These are phyloP conservation scores for Colostygia pectinataria DNA, from an alignment of 2,888 invertebrate genomes.

Conservation along the genomic window DNA sequence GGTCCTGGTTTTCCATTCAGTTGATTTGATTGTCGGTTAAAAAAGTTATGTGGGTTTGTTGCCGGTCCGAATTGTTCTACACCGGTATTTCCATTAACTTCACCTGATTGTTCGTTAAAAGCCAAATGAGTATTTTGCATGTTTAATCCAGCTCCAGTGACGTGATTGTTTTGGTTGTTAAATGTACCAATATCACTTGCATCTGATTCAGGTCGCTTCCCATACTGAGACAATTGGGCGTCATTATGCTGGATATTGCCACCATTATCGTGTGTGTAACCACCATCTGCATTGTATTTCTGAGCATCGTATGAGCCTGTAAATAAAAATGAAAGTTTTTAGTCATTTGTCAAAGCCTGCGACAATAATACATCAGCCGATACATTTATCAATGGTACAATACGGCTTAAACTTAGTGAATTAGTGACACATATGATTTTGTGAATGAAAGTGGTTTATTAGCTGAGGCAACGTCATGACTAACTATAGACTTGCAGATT, in stretches of 20 bases:
- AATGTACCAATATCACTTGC: constrained; percentile 50
- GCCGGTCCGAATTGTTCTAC: constrained; percentile 1
- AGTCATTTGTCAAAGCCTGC: constrained; percentile 65
- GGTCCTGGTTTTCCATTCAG: not conserved
- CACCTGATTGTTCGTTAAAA: constrained; percentile 11
- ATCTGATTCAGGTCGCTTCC: constrained; percentile 49
- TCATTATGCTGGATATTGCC: constrained; percentile 54
- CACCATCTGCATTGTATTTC: constrained; percentile 69
- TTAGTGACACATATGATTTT: constrained; percentile 46
- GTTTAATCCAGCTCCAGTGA: constrained; percentile 6
- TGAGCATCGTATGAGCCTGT: constrained; percentile 75
- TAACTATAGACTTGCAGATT: constrained; percentile 21
- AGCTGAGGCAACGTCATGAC: constrained; percentile 22
- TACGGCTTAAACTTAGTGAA: constrained; percentile 45
- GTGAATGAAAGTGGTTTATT: constrained; percentile 46
- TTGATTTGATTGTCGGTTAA: not conserved
- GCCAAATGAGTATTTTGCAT: constrained; percentile 1
- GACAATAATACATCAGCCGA: constrained; percentile 51
- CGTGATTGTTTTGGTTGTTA: constrained; percentile 56
- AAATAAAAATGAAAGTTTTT: constrained; percentile 77
- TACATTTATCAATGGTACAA: constrained; percentile 67
- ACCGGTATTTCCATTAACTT: constrained; percentile 7
- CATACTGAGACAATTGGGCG: constrained; percentile 53
- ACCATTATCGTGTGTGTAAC: constrained; percentile 56
- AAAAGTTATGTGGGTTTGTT: not conserved